phyloP scores from a whole-genome alignment of 2,888 invertebrate species.

The Oithona nana region DNA sequence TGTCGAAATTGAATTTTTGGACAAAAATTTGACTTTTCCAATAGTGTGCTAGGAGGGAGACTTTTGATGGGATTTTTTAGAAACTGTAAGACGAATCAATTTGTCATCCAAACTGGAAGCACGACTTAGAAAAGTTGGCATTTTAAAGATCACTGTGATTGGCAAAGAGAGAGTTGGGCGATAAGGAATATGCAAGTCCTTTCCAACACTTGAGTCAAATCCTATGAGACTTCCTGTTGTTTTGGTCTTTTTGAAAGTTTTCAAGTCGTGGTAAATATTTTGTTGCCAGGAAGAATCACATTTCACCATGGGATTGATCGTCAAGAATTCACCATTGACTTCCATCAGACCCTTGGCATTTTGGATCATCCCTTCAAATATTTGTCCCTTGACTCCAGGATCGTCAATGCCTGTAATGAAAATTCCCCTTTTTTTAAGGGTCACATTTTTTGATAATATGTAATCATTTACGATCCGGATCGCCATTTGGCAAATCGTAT shows the following conservation, averaged over 20 bases:
- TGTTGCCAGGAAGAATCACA: neutral
- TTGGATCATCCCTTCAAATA: neutral
- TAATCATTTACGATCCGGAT: neutral
- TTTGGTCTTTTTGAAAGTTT: neutral
- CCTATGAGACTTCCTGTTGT: too few species aligned
- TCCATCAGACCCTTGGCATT: neutral
- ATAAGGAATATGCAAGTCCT: neutral
- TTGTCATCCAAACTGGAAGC: too few species aligned
- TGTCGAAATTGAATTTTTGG: too few species aligned
- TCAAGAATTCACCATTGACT: neutral
- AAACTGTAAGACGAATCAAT: too few species aligned
- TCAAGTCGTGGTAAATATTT: neutral
- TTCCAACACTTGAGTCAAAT: neutral
- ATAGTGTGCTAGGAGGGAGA: too few species aligned
- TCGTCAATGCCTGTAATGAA: neutral
- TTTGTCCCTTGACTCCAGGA: neutral
- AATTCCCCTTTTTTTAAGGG: too few species aligned
- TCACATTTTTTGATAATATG: too few species aligned
- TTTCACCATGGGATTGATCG: neutral
- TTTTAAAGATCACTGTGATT: neutral
- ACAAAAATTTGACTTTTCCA: too few species aligned
- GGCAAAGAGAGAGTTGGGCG: neutral
- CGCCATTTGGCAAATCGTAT: neutral
- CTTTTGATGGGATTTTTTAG: too few species aligned
- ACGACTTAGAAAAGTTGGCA: neutral